Conservation (phyloP, 2,888 invertebrate species). For the Mesodorylaimus sp. region DNA sequence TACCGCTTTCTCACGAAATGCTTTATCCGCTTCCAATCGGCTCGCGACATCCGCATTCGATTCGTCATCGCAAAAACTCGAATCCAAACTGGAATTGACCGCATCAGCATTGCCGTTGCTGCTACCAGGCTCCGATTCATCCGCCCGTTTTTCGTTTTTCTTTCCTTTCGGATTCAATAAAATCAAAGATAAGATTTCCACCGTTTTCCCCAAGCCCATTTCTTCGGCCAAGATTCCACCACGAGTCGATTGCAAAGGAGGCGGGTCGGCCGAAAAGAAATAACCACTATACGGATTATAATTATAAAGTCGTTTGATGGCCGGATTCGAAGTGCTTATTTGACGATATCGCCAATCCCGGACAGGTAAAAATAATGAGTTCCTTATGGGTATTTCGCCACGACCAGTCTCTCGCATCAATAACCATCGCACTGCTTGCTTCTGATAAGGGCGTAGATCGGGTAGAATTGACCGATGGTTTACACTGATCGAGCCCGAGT, state of each 20-base stretch:
- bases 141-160: too few relatives aligned
- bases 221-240: constrained; percentile 59
- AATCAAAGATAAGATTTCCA: constrained; percentile 50
- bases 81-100: neutral
- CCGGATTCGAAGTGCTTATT: neutral
- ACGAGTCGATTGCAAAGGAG: neutral
- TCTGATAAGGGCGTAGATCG: constrained; percentile 31
- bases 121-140: too few relatives aligned
- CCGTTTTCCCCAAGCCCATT: constrained; percentile 62
- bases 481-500: neutral
- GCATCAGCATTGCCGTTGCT: too few relatives aligned
- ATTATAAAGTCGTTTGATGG: neutral
- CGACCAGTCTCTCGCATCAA: constrained; percentile 23
- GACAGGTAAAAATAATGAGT: too few relatives aligned
- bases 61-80: neutral
- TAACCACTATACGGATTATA: neutral
- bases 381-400: too few relatives aligned
- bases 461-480: constrained; percentile 20
- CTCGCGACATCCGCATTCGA: neutral
- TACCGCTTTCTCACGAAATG: neutral
- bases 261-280: neutral
- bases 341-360: too few relatives aligned
- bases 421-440: constrained; percentile 34
- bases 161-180: constrained; percentile 38
- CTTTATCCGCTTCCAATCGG: neutral